These are phyloP conservation scores for Passer montanus DNA, from an alignment of 2,113 vertebrate species.

Conservation along the genomic window DNA sequence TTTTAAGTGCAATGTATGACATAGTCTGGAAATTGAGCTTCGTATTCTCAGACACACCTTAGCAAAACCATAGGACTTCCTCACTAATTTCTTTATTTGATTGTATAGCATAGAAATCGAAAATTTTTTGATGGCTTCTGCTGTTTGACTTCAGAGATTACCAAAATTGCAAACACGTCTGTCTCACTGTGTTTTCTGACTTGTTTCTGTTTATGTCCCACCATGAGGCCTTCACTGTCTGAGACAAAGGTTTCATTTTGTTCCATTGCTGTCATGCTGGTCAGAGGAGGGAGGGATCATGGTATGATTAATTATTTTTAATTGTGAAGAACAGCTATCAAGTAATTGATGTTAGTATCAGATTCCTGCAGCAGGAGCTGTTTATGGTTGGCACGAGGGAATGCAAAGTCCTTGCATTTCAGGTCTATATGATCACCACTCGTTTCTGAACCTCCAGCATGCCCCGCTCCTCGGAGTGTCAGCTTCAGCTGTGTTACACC, in stretches of 20 bases:
- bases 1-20: not conserved
- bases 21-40: not conserved
- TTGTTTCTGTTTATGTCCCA: not conserved
- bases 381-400: not conserved
- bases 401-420: not conserved
- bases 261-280: not conserved
- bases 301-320: not conserved
- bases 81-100: not conserved
- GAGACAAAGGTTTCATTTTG: not conserved
- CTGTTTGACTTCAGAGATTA: not conserved
- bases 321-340: not conserved
- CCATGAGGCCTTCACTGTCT: fast-evolving
- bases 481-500: fast-evolving
- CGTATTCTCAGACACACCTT: not conserved
- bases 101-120: not conserved
- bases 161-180: not conserved
- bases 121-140: not conserved
- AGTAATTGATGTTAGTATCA: not conserved
- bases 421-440: fast-evolving
- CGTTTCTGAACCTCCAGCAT: not conserved
- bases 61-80: not conserved
- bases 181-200: not conserved
- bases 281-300: not conserved
- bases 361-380: not conserved
- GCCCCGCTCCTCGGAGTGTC: fast-evolving